Percentiles rank a stretch among this genome's conserved stretches.
phyloP scores from a whole-genome alignment of 2,797 vertebrate genomes.

The Echiichthys vipera region DNA sequence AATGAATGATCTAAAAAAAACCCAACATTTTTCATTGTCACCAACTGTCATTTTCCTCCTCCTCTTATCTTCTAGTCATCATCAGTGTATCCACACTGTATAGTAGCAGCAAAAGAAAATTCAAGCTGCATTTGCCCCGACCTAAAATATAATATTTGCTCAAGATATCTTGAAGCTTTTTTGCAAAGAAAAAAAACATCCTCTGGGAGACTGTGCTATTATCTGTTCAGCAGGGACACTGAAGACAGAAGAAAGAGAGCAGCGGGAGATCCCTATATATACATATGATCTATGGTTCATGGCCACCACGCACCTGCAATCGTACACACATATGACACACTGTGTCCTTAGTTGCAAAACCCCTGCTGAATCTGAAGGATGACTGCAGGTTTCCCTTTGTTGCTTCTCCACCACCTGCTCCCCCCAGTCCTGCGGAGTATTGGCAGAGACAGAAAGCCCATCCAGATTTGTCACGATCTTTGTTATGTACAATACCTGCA shows the following conservation, averaged over 20 bases:
- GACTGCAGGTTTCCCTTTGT: constrained; percentile 13
- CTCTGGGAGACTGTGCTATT: background rate
- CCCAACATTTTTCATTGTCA: constrained; percentile 6
- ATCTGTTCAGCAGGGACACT: background rate
- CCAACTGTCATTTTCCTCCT: constrained; percentile 11
- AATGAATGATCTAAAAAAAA: constrained; percentile 24
- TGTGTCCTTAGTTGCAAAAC: background rate
- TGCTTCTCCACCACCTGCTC: constrained; percentile 24
- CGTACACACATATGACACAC: background rate
- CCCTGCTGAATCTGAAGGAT: constrained; percentile 22
- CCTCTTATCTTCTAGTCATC: constrained; percentile 27
- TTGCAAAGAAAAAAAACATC: background rate
- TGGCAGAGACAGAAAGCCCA: constrained; percentile 16
- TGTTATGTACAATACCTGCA: background rate
- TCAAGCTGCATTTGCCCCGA: constrained; percentile 7
- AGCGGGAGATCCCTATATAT: background rate
- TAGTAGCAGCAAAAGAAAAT: background rate
- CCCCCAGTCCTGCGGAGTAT: background rate
- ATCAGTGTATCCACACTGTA: background rate
- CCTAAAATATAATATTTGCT: constrained; percentile 17
- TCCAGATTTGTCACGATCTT: constrained; percentile 14
- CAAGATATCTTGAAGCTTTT: background rate
- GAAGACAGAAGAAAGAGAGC: constrained; percentile 11
- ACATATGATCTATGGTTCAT: background rate
- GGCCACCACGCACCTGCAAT: background rate